Base-by-base conservation (phyloP, 2,888 invertebrate species). In the Clistopyga incitator region DNA sequence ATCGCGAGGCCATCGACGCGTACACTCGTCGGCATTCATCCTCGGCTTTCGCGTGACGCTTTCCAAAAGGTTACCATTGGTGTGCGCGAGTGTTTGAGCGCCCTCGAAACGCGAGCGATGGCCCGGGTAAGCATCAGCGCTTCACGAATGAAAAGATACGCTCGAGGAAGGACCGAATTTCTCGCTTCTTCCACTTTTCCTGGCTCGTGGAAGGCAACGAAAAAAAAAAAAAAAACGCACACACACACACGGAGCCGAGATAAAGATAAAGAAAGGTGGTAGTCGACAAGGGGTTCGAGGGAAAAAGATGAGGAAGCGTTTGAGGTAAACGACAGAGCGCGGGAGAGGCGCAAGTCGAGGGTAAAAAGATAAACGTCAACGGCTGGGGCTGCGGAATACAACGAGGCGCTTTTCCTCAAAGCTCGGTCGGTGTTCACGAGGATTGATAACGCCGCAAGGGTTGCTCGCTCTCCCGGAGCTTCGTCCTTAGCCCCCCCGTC, bases 381-480 rank as follows among this genome's bases (percentile, higher is more conserved):
- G 74, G 61, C 10, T n/a, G 59, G 59, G 59, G 70, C 45, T 71
- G 65, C 11, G 70, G 54, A 75, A 82, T 74, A 72, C 72, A 77
- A 75, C 74, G 77, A 67, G 56, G 68, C 56, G 52, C 72, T 81
- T 81, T 72, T 70, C 65, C 70, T 71, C 81, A 76, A 83, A 75
- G 79, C 82, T 82, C 70, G 82, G 77, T 56, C 64, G 78, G 81
- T 78, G 82, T 85, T 86, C 83, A 82, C 83, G 67, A 86, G 86
- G 86, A 87, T 86, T 87, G 85, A 87, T 87, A 84, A 84, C 83
- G 70, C 78, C 82, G 71, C 78, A 82, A 84, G 84, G 85, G 85
- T 85, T 86, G 76, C 38, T 67, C 52, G 18, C 45, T 42, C 64
- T 42, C 64, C 47, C 45, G 38, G 23, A 45, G 72, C 54, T 61